Base-by-base conservation (phyloP, 2,888 invertebrate genomes). In the Hetaerina titia region DNA sequence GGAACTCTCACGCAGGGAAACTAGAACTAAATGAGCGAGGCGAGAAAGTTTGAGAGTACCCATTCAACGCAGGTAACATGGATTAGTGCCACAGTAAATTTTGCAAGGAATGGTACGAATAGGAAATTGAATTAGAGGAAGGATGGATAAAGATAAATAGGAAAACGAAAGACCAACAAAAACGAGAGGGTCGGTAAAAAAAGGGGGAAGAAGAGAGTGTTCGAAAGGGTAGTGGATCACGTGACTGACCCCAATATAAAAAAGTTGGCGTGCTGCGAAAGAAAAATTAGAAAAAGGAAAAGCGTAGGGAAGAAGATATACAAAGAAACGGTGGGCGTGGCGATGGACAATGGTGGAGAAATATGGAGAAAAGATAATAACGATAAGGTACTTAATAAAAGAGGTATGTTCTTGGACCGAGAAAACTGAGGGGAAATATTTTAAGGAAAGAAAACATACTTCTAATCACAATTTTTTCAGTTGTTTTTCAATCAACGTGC, bases 211-310 rank as follows among this genome's bases (percentile, higher is more conserved):
- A 45, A 45, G 45, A 1, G 45, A 45, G 45, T 1, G 45, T 45
- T 45, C 45, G 31, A 8, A 81, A 31, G 25, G 81, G 15, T 9
- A 31, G 81, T 81, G 8, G 31, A 81, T 81, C 25, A 81, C 81
- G 81, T 81, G 81, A 81, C 81, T 81, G 31, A 81, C 81, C 13
- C 81, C 81, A 31, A 81, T 81, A 81, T 13, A 81, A 81, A 31
- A 69, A 31, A n/a, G 81, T 31, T 81, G 31, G 81, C 81, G 81
- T 81, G 81, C 9, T 5, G 81, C 1, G 22, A 81, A 15, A 11
- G 69, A 69, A 69, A 69, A 11, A 69, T n/a, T n/a, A 69, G 22
- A 69, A 69, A 69, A 69, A n/a, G n/a, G 19, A 9, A 11, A 81
- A 81, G 81, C 7, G 74, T n/a, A 25, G 2, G 8, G 74, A 31